Evolutionary conservation across 1,140 invertebrate genomes (phyloP).

Genomic region (Drosophila jambulina): DNA sequence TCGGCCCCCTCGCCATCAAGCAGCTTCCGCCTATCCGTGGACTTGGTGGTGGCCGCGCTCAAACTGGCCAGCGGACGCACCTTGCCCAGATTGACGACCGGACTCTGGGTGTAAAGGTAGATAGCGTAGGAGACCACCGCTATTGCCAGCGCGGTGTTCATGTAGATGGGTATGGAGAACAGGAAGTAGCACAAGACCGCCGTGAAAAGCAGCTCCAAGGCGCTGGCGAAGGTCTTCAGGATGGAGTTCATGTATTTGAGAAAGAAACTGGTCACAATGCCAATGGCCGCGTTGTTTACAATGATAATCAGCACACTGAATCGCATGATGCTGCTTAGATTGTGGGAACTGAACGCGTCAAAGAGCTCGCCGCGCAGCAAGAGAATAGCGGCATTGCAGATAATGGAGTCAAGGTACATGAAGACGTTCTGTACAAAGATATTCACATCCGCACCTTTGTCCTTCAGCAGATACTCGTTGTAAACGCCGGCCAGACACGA

Average conservation of each 20-base stretch:
- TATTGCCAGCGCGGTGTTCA: conserved; percentile 93
- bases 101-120: conserved; percentile 95
- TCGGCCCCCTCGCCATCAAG: conserved; percentile 66
- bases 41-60: conserved; percentile 44
- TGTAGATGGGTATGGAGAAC: conserved; percentile 94
- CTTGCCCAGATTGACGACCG: conserved; percentile 88
- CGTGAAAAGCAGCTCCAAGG: conserved; percentile 96
- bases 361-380: conserved; percentile 88
- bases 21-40: conserved; percentile 62
- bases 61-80: conserved; percentile 68
- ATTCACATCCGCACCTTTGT: conserved; percentile 92
- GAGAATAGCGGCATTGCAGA: conserved; percentile 93
- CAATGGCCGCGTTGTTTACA: conserved; percentile 95
- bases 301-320: conserved; percentile 93
- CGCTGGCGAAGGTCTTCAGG: conserved; percentile 98
- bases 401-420: conserved; percentile 97
- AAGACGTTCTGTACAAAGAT: conserved; percentile 98
- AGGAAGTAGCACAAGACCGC: conserved; percentile 95
- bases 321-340: conserved; percentile 87
- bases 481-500: conserved; percentile 98
- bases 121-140: conserved; percentile 93
- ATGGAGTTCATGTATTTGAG: conserved; percentile 97
- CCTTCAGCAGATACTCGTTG: conserved; percentile 97
- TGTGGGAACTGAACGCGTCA: conserved; percentile 87
- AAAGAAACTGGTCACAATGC: conserved; percentile 97